Evolutionary conservation across 2,797 vertebrate species (phyloP).

Genomic region (Xenops minutus): DNA sequence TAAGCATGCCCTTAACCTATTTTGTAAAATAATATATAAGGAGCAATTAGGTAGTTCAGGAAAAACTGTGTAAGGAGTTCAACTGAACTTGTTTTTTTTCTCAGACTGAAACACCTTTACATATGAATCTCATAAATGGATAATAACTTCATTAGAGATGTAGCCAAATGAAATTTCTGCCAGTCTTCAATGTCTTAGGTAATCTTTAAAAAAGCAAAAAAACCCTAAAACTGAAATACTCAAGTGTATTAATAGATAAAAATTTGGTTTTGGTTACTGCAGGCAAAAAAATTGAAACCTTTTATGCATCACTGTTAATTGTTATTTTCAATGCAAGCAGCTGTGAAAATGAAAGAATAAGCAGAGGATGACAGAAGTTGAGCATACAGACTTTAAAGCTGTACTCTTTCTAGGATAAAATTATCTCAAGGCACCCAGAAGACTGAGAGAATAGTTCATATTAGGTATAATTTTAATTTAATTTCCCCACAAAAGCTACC

Average conservation of each 20-base stretch:
- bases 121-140: background rate
- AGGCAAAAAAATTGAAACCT: background rate
- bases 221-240: background rate
- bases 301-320: background rate
- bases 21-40: constrained; percentile 15
- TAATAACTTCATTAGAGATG: background rate
- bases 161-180: background rate
- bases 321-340: background rate
- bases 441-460: background rate
- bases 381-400: background rate
- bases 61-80: background rate
- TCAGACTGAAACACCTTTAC: background rate
- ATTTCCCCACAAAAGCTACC: background rate
- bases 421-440: background rate
- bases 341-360: background rate
- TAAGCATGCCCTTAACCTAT: constrained; percentile 49
- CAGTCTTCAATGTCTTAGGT: background rate
- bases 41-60: constrained; percentile 17
- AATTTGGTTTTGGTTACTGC: background rate
- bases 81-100: background rate
- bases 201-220: background rate
- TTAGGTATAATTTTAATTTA: background rate
- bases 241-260: background rate
- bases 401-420: background rate
- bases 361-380: background rate